phyloP scores from a whole-genome alignment of 2,113 vertebrate species.

The Origma solitaria region DNA sequence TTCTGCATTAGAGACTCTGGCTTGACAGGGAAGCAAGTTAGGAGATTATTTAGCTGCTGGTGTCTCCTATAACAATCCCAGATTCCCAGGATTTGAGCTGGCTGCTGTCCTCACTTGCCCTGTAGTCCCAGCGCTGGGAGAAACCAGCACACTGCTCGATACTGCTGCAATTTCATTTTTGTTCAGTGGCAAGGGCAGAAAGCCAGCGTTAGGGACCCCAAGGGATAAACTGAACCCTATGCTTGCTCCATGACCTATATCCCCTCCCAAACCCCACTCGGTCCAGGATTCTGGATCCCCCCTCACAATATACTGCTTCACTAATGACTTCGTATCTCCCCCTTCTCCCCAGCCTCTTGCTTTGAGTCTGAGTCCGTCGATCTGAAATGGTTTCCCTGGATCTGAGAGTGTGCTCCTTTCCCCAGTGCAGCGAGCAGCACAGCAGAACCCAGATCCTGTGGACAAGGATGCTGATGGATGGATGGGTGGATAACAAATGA shows the following conservation, averaged over 20 bases:
- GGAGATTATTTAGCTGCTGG: background rate
- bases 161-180: background rate
- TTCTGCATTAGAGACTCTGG: background rate
- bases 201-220: background rate
- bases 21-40: background rate
- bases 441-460: background rate
- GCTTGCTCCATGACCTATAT: background rate
- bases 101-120: conserved; percentile 28
- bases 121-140: background rate
- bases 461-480: too few relatives aligned
- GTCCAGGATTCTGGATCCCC: fast-evolving
- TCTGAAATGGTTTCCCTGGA: background rate
- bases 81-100: background rate
- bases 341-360: background rate
- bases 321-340: background rate
- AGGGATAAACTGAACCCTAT: background rate
- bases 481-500: background rate
- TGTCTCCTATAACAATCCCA: background rate
- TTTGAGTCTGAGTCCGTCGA: fast-evolving
- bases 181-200: background rate
- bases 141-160: background rate
- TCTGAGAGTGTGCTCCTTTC: background rate
- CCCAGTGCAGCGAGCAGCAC: fast-evolving
- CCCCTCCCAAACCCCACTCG: background rate
- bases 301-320: background rate